Evolutionary conservation across 1,140 invertebrate genomes (phyloP).

Genomic region (Lanistes nyassanus): DNA sequence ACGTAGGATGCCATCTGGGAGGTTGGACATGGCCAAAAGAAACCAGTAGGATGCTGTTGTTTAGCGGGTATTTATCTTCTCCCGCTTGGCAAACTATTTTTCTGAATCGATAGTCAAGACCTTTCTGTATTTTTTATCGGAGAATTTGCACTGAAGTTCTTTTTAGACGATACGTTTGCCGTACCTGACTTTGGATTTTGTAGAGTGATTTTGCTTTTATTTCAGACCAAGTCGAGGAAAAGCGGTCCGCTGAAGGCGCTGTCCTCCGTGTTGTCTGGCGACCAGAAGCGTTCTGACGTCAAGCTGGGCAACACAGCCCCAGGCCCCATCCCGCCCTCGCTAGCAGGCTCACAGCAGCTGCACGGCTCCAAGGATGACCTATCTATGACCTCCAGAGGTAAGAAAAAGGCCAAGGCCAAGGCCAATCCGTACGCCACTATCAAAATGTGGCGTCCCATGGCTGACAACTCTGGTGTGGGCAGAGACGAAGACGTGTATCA

Average conservation of each 20-base stretch:
- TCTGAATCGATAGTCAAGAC: too few species aligned
- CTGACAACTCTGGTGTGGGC: conserved; percentile 24
- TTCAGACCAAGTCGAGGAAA: conserved; percentile 45
- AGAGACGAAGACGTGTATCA: conserved; percentile 32
- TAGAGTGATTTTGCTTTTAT: conserved; percentile 12
- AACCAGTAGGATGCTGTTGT: too few species aligned
- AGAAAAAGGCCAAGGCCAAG: conserved; percentile 30
- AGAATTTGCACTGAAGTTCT: too few species aligned
- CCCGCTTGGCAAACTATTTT: too few species aligned
- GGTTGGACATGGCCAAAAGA: too few species aligned
- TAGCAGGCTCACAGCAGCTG: background rate
- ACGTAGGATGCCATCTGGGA: too few species aligned
- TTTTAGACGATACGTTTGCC: too few species aligned
- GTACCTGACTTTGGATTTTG: too few species aligned
- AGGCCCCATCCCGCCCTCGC: background rate
- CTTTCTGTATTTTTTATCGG: too few species aligned
- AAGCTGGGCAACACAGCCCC: background rate
- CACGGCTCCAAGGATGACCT: conserved; percentile 35
- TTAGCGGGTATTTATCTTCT: too few species aligned
- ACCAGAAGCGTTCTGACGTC: conserved; percentile 21
- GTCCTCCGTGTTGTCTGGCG: conserved; percentile 37
- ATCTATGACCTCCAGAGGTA: conserved; percentile 13
- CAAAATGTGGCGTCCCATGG: conserved; percentile 43
- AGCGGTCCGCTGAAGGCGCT: conserved; percentile 56
- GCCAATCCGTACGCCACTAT: conserved; percentile 44